These are phyloP conservation scores for Drosophila histrio DNA, from an alignment of 2,888 invertebrate species.

Conservation along the genomic window DNA sequence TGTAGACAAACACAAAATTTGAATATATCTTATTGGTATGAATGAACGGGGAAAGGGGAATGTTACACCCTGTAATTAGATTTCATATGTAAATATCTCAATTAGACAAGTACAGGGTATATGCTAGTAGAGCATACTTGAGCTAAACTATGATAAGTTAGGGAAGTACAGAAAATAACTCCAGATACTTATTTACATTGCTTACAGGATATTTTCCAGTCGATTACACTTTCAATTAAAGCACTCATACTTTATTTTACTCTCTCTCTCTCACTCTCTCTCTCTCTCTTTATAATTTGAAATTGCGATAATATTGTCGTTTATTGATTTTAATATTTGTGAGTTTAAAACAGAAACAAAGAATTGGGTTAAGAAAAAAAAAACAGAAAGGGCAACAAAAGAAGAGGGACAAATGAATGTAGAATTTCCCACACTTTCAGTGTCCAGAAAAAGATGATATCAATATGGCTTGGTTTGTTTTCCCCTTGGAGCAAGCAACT, in stretches of 20 bases:
- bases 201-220: conserved; percentile 3
- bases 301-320: conserved; percentile 30
- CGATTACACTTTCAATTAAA: background rate
- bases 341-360: background rate
- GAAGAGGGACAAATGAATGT: background rate
- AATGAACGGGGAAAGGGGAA: too few relatives aligned
- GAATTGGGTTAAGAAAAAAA: conserved; percentile 55
- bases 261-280: too few relatives aligned
- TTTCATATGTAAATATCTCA: too few relatives aligned
- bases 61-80: background rate
- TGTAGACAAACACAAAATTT: too few relatives aligned
- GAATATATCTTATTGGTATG: too few relatives aligned
- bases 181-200: background rate
- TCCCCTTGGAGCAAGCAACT: conserved; percentile 24
- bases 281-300: conserved; percentile 28
- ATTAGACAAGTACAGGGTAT: background rate
- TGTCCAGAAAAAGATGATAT: conserved; percentile 27
- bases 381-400: background rate
- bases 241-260: background rate
- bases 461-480: conserved; percentile 21
- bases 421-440: conserved; percentile 50
- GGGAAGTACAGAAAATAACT: background rate
- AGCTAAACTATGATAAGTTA: background rate
- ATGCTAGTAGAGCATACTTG: background rate
- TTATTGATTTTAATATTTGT: conserved; percentile 21